Evolutionary conservation across 2,888 invertebrate species (phyloP).

Genomic region (Synergus japonicus): DNA sequence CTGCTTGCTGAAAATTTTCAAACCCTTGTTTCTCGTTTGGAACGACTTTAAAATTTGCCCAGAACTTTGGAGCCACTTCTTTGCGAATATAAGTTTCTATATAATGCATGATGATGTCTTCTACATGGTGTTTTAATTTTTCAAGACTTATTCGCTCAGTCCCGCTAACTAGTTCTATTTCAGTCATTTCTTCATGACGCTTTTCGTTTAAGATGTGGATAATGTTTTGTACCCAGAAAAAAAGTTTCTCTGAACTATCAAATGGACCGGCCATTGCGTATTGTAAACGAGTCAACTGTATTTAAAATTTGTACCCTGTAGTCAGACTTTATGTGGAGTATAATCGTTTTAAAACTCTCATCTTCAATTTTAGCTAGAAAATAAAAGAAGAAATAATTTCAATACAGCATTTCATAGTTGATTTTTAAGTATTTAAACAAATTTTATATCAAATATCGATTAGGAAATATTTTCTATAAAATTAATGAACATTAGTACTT

Average conservation of each 20-base stretch:
- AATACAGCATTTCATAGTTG: neutral
- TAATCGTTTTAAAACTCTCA: neutral
- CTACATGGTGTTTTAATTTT: constrained; percentile 51
- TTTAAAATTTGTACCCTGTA: neutral
- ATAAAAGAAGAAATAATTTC: neutral
- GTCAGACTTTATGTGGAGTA: neutral
- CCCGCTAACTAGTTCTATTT: constrained; percentile 73
- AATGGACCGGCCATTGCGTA: constrained; percentile 9
- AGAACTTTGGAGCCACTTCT: constrained; percentile 82
- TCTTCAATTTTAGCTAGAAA: neutral
- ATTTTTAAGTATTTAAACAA: no score
- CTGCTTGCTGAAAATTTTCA: constrained; percentile 83
- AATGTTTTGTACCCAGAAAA: constrained; percentile 12
- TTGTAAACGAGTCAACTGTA: neutral
- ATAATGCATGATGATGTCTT: constrained; percentile 76
- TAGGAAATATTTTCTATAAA: no score
- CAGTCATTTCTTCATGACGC: constrained; percentile 61
- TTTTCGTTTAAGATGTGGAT: constrained; percentile 14
- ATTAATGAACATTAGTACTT: no score
- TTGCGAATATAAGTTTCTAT: constrained; percentile 82
- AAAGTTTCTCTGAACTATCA: neutral
- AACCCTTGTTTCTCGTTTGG: constrained; percentile 81
- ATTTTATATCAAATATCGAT: no score
- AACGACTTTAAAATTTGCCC: constrained; percentile 81
- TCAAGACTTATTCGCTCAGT: constrained; percentile 69